Conservation (phyloP, 2,797 vertebrate genomes). For the Amphiprion clarkii region DNA sequence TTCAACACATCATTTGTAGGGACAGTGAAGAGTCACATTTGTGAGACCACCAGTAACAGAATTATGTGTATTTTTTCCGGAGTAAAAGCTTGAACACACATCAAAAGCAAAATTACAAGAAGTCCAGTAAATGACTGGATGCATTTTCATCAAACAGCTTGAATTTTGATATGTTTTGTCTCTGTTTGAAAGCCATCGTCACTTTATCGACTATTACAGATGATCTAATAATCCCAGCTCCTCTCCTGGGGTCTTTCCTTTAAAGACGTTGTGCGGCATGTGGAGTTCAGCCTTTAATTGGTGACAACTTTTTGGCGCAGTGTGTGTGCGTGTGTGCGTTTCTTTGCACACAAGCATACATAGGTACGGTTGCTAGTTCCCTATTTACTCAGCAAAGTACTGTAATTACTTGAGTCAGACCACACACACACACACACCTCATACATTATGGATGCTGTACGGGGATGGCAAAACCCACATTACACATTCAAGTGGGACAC, state of each 20-base stretch:
- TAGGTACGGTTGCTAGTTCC: conserved; percentile 27
- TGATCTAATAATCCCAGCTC: conserved; percentile 38
- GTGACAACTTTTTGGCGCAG: conserved; percentile 24
- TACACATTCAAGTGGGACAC: conserved; percentile 38
- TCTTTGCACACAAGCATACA: not conserved
- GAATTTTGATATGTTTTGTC: not conserved
- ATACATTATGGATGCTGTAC: conserved; percentile 69
- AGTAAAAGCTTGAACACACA: conserved; percentile 1
- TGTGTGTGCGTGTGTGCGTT: conserved; percentile 7
- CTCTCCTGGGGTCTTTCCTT: conserved; percentile 38
- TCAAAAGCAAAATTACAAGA: not conserved
- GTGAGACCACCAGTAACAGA: accelerated
- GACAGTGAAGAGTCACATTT: not conserved
- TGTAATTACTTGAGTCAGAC: conserved; percentile 57
- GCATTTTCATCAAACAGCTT: not conserved
- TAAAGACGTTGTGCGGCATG: conserved; percentile 36
- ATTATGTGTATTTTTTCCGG: not conserved
- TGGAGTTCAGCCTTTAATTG: conserved; percentile 57
- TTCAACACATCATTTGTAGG: not conserved
- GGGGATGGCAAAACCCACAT: conserved; percentile 46
- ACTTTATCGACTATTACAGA: conserved; percentile 14
- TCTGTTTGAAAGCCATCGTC: conserved; percentile 14
- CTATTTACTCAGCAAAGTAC: conserved; percentile 61
- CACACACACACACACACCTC: conserved; percentile 46
- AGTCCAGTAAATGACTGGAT: not conserved